phyloP scores from a whole-genome alignment of 2,888 invertebrate genomes.

The Phania funesta region DNA sequence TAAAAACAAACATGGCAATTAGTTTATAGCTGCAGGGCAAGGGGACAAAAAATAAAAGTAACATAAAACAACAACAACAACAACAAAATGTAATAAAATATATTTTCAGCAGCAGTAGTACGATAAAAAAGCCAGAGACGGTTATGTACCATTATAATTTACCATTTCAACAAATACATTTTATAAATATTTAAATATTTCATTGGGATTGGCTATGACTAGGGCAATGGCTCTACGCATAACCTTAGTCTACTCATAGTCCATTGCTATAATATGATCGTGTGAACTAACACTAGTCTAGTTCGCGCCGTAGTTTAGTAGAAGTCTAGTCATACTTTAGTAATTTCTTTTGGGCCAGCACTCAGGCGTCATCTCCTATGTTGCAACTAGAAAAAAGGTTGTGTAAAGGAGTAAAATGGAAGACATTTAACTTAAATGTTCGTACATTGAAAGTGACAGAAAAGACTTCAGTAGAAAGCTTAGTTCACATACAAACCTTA shows the following conservation, averaged over 20 bases:
- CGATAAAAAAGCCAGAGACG: background rate
- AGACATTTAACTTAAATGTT: no score
- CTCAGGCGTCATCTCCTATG: no score
- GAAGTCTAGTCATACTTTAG: no score
- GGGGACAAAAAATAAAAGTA: slow-evolving; percentile 57
- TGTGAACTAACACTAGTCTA: background rate
- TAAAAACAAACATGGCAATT: slow-evolving; percentile 52
- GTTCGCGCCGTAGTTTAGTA: no score
- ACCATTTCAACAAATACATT: background rate
- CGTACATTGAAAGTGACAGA: no score
- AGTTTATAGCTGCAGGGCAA: slow-evolving; percentile 60
- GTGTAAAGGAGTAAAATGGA: no score
- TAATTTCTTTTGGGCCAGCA: no score
- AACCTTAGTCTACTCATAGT: background rate
- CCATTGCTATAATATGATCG: no score
- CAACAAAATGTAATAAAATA: background rate
- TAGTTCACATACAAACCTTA: no score
- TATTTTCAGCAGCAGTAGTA: background rate
- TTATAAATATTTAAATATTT: background rate
- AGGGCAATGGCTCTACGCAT: no score
- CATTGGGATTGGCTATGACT: background rate
- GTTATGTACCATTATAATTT: background rate
- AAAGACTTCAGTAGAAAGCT: no score
- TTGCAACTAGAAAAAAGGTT: no score
- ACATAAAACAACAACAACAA: slow-evolving; percentile 2